These are phyloP conservation scores for Carollia perspicillata DNA, from an alignment of 2,113 vertebrate genomes.

Conservation along the genomic window DNA sequence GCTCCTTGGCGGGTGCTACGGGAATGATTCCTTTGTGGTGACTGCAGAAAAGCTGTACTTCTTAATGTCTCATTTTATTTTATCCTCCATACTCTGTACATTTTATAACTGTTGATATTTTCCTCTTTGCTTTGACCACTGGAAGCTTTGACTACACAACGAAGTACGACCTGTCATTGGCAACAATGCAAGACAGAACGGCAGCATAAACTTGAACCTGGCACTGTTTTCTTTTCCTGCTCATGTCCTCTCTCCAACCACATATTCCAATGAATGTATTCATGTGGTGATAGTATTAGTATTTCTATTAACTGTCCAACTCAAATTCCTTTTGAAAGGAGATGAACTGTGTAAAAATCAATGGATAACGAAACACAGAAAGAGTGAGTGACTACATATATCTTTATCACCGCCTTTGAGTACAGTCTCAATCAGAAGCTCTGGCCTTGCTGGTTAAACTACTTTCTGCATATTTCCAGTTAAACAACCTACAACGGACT, in stretches of 20 bases:
- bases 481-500: not conserved
- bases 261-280: not conserved
- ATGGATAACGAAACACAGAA: not conserved
- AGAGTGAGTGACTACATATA: not conserved
- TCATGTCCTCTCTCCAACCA: not conserved
- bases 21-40: not conserved
- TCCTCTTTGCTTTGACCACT: not conserved
- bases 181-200: not conserved
- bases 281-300: not conserved
- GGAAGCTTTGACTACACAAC: not conserved
- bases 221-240: not conserved
- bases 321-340: not conserved
- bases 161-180: not conserved
- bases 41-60: not conserved
- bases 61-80: not conserved
- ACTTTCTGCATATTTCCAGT: not conserved
- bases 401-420: not conserved
- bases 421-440: not conserved
- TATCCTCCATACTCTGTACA: not conserved
- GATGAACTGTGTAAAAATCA: not conserved
- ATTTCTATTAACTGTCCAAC: not conserved
- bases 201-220: not conserved
- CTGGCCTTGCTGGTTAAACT: not conserved
- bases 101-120: not conserved
- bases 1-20: not conserved